Base-by-base conservation (phyloP, 2,113 vertebrate species). In the Henicopernis longicauda region DNA sequence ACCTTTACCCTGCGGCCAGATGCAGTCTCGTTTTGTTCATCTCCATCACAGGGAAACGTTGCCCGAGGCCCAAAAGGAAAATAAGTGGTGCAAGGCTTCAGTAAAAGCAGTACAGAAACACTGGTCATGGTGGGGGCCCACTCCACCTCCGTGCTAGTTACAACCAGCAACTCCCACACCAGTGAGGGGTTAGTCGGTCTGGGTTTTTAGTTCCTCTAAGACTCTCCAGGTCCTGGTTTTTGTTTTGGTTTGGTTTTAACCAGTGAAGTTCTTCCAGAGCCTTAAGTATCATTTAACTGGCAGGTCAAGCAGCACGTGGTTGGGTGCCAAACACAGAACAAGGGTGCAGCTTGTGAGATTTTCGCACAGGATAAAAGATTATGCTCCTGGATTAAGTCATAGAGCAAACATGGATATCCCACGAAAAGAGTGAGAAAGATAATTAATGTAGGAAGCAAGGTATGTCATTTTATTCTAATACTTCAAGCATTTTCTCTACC, bases 31-130 rank as follows among this genome's bases (percentile, higher is more conserved):
- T 45, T n/a, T 19, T 22, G 25, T 14, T 36, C 47, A 13, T 3
- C 34, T 9, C 45, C 50, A 21, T 16, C 29, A 13, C 7, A 0
- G 26, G 31, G 16, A 74, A 62, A 27, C 1, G 3, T 9, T 29
- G 52, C 2, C 49, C 17, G 7, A 34, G 77, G 55, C 42, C 57
- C 44, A 3, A 0, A 15, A 14, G 54, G 61, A 32, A 21, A 31
- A n/a, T 6, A 31, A n/a, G 36, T 0, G n/a, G 26, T 6, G n/a
- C n/a, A 12, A 36, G 55, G 21, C 26, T n/a, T 26, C 74, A 36
- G 55, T 6, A 29, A 31, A 9, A 0, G 20, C 1, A 1, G 49
- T 3, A 42, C 58, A 20, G 42, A 18, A 55, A 16, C 57, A 11
- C 7, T 4, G n/a, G 17, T 6, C 32, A 2, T 1, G 17, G 69